These are phyloP conservation scores for Romanogobio albipinnatus DNA, from an alignment of 2,113 vertebrate genomes.

Conservation along the genomic window DNA sequence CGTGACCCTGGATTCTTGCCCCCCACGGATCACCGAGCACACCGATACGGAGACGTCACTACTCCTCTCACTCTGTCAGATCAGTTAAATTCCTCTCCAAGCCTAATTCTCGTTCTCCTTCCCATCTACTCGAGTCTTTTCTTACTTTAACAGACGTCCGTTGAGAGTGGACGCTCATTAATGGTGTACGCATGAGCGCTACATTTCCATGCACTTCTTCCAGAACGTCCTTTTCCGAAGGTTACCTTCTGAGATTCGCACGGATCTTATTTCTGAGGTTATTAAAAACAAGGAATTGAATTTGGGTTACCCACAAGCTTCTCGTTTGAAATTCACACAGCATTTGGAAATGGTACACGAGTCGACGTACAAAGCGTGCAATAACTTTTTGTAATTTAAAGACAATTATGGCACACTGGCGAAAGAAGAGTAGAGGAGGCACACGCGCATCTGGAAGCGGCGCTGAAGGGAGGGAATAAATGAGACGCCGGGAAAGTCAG, in stretches of 20 bases:
- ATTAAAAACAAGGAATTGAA: conserved; percentile 42
- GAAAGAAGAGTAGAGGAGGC: background rate
- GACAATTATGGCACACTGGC: conserved; percentile 56
- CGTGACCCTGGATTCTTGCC: conserved; percentile 49
- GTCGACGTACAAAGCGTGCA: background rate
- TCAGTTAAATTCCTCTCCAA: conserved; percentile 16
- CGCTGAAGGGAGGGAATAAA: conserved; percentile 12
- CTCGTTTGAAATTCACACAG: conserved; percentile 17
- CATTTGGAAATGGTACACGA: background rate
- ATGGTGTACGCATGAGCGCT: conserved; percentile 24
- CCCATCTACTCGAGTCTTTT: conserved; percentile 15
- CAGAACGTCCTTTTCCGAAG: conserved; percentile 17
- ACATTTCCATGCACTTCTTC: conserved; percentile 30
- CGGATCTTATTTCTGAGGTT: conserved; percentile 46
- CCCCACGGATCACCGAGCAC: conserved; percentile 61
- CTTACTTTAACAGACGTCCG: conserved; percentile 35
- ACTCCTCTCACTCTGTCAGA: background rate
- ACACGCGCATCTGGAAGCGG: conserved; percentile 32
- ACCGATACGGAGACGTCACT: conserved; percentile 52
- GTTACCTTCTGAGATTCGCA: conserved; percentile 6
- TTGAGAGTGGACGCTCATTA: conserved; percentile 39
- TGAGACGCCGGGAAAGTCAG: background rate
- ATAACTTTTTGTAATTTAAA: conserved; percentile 34
- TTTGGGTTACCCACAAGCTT: conserved; percentile 36
- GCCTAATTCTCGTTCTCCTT: conserved; percentile 21